phyloP scores from a whole-genome alignment of 1,140 invertebrate species.

The Aphis gossypii region DNA sequence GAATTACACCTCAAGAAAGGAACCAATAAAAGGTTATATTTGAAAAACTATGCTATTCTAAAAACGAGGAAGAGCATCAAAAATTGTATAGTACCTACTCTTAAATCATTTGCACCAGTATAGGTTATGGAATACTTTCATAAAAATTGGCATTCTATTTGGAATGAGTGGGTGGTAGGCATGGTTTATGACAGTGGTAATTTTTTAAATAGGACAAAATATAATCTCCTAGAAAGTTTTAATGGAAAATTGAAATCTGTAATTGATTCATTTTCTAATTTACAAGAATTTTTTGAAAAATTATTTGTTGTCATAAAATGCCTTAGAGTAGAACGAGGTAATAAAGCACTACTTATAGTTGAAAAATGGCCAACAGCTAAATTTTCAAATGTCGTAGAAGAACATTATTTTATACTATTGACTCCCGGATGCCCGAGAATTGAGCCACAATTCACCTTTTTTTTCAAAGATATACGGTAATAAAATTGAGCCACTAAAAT shows the following conservation, averaged over 20 bases:
- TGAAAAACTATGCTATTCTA: neutral
- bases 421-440: no score
- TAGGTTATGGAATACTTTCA: neutral
- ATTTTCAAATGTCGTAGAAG: neutral
- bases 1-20: neutral
- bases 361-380: neutral
- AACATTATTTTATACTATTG: neutral
- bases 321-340: neutral
- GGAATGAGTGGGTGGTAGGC: neutral
- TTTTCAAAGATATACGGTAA: no score
- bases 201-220: neutral
- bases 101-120: neutral
- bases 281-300: neutral
- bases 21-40: neutral
- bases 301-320: neutral
- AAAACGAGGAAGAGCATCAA: neutral
- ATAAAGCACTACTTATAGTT: neutral
- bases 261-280: neutral
- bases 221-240: neutral
- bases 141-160: neutral
- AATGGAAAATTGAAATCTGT: neutral
- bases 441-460: no score
- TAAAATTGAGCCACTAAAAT: no score
- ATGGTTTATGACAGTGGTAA: neutral
- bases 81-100: neutral